Evolutionary conservation across 2,113 vertebrate genomes (phyloP), one percentile per base, ranked within the genome.

Genomic region (Centropus bengalensis): DNA sequence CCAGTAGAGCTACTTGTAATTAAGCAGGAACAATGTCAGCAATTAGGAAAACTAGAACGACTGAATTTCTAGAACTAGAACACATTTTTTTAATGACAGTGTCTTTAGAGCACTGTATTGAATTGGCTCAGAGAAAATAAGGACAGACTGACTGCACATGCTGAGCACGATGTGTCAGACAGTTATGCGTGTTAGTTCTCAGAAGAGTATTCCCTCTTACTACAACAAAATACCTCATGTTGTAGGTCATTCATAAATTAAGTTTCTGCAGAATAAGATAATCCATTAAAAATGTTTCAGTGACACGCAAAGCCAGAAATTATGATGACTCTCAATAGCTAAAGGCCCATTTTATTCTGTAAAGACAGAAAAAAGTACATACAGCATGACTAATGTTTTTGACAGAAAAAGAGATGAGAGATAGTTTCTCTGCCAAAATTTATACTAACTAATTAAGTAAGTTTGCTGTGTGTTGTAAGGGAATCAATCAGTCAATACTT

Each of bases 41-140:
- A 92, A 68, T 89, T 86, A 91, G 45, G 82, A 94, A 67, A 21
- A 32, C n/a, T 77, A 77, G 58, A 80, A 75, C 85, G 74, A 86
- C 8, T 47, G 66, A 84, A 74, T 55, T 62, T 23, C 84, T 87
- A 52, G 36, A 36, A 36, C 36, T 36, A 36, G 36, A 36, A 36
- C 36, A 36, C 36, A 14, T 19, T 58, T 54, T 91, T 88, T n/a
- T 56, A 51, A 76, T 68, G 51, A 36, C 21, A 56, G 10, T 26
- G 5, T 59, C 60, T 88, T 87, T 59, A 51, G 73, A 86, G 17
- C 16, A 42, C 32, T 55, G 27, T 36, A 59, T 5, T 78, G 69
- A 89, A 79, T 33, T 73, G 76, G 44, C 40, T 38, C 23, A 79
- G 54, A 69, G 32, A 38, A 38, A 71, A 44, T 15, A 59, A 30